Conservation (phyloP, 2,888 invertebrate genomes). For the Lithophane leautieri region DNA sequence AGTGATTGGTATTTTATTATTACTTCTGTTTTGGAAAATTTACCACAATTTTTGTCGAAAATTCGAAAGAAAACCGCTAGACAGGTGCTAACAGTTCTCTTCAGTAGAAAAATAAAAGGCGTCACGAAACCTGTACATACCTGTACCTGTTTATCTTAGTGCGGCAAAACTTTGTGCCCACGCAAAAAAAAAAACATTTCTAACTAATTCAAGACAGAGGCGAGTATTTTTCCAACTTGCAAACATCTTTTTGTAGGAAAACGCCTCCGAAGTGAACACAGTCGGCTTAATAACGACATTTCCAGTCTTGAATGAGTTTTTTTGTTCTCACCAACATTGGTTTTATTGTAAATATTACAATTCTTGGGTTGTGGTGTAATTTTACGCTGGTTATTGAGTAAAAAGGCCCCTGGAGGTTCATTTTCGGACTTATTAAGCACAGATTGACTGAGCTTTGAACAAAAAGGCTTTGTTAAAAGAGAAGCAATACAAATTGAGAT, state of each 20-base stretch:
- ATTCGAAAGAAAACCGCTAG: slow-evolving; percentile 3
- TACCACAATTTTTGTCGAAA: background rate
- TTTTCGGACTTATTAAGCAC: slow-evolving; percentile 50
- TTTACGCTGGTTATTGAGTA: slow-evolving; percentile 47
- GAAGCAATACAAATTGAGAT: background rate
- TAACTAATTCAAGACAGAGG: slow-evolving; percentile 56
- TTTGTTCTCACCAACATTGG: slow-evolving; percentile 57
- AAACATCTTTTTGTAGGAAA: slow-evolving; percentile 59
- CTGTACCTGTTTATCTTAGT: slow-evolving; percentile 56
- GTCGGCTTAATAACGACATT: slow-evolving; percentile 66
- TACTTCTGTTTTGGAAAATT: background rate
- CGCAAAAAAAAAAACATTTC: slow-evolving; percentile 58
- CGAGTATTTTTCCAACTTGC: slow-evolving; percentile 57
- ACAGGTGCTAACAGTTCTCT: slow-evolving; percentile 6
- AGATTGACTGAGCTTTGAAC: slow-evolving; percentile 38
- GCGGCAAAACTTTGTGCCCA: slow-evolving; percentile 44
- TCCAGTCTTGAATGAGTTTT: slow-evolving; percentile 59
- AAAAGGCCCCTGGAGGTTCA: slow-evolving; percentile 31
- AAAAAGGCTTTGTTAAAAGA: slow-evolving; percentile 28
- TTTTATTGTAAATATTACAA: slow-evolving; percentile 61
- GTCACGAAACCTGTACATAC: slow-evolving; percentile 26
- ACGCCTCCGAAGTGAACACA: slow-evolving; percentile 53
- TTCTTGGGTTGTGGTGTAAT: slow-evolving; percentile 47
- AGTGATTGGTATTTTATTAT: no score
- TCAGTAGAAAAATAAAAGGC: slow-evolving; percentile 11